These are phyloP conservation scores for Arnoldichthys spilopterus DNA, from an alignment of 2,797 vertebrate species.

Conservation along the genomic window DNA sequence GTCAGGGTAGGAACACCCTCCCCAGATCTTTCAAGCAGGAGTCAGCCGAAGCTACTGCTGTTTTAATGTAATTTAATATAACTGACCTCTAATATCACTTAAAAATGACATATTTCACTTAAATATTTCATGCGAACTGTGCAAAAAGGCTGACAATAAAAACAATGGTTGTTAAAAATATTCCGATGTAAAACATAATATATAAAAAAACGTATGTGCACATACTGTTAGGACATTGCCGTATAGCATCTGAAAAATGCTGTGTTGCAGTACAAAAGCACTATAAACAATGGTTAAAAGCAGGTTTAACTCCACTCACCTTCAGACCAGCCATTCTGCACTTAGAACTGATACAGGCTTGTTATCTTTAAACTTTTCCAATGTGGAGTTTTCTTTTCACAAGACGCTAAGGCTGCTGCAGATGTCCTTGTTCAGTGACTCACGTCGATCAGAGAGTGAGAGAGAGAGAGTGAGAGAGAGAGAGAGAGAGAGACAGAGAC, in stretches of 20 bases:
- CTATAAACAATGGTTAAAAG: background rate
- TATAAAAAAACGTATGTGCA: no score
- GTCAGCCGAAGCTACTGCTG: background rate
- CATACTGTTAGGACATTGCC: background rate
- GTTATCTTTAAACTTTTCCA: conserved; percentile 33
- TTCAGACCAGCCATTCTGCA: conserved; percentile 74
- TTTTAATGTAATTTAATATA: background rate
- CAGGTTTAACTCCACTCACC: conserved; percentile 65
- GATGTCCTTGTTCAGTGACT: conserved; percentile 27
- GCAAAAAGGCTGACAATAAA: background rate
- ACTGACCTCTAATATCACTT: background rate
- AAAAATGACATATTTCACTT: background rate
- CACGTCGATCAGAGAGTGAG: conserved; percentile 11
- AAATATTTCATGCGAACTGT: background rate
- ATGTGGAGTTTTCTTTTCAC: background rate
- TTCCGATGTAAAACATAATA: no score
- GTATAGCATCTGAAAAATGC: background rate
- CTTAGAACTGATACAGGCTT: background rate
- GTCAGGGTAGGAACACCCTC: conserved; percentile 69
- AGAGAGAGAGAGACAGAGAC: conserved; percentile 25
- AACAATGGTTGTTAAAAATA: background rate
- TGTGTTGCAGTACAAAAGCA: no score
- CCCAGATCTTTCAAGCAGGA: conserved; percentile 19
- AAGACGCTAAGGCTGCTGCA: background rate
- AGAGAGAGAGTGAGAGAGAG: conserved; percentile 14